Conservation (phyloP, 2,888 invertebrate genomes). For the Epsilonema sp. region DNA sequence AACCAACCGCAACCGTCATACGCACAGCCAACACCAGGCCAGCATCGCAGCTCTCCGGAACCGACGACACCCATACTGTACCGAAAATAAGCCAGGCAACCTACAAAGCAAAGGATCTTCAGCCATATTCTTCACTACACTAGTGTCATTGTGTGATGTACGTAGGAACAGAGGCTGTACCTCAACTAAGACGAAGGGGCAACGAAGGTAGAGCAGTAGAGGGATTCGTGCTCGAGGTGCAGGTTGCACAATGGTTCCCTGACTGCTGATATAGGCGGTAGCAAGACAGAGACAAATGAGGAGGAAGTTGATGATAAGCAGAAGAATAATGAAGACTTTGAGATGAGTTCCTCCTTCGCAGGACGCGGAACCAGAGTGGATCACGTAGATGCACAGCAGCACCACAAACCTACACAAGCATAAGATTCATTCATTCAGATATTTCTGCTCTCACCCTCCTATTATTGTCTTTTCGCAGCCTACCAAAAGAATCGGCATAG, state of each 20-base stretch:
- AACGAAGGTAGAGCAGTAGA: neutral
- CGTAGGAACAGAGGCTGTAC: neutral
- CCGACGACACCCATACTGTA: slow-evolving; percentile 45
- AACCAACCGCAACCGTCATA: slow-evolving; percentile 58
- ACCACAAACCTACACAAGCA: slow-evolving; percentile 42
- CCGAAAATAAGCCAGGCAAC: slow-evolving; percentile 55
- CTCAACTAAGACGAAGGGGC: neutral
- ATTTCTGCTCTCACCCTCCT: slow-evolving; percentile 2
- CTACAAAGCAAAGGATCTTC: slow-evolving; percentile 49
- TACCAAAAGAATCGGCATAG: neutral
- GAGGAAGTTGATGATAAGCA: slow-evolving; percentile 41
- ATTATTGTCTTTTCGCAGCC: too few species aligned
- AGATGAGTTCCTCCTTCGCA: slow-evolving; percentile 41
- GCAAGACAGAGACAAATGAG: slow-evolving; percentile 26
- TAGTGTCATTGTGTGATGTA: too few species aligned
- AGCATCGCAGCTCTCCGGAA: neutral
- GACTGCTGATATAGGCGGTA: slow-evolving; percentile 34
- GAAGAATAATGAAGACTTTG: neutral
- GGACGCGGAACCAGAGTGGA: slow-evolving; percentile 46
- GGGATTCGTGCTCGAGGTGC: slow-evolving; percentile 45
- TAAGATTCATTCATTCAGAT: slow-evolving; percentile 12
- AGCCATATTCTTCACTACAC: slow-evolving; percentile 49
- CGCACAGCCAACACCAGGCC: neutral
- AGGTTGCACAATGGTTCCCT: slow-evolving; percentile 54
- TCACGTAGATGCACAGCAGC: slow-evolving; percentile 44